Base-by-base conservation (phyloP, 92 coral and sea anemone species). In the Virgularia gustaviana region DNA sequence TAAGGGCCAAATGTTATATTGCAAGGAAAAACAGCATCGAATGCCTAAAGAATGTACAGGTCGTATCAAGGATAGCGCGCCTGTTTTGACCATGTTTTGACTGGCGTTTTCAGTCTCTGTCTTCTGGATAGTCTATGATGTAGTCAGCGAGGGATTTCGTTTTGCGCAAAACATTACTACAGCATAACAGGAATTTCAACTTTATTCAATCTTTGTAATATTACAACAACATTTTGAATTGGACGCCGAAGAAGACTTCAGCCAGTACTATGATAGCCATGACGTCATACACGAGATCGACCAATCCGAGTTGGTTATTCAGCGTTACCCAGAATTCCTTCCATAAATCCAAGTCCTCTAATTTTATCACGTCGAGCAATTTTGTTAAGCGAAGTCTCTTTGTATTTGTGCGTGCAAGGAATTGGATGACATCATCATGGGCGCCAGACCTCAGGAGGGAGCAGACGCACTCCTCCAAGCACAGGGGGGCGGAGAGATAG, bases 381-480 rank as follows among this genome's bases (percentile, higher is more conserved):
- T 66, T 66, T 3, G 73, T 24, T 11, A 56, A 66, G 32, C 47
- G 57, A 32, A 66, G 43, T 23, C 73, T 42, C 25, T 66, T 57
- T 10, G 23, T 56, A n/a, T n/a, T n/a, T 32, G 58, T 10, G 32
- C 39, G 11, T 30, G 57, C 13, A 41, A 66, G 41, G 36, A 66
- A 32, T 22, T 42, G 27, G 24, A 16, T 42, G 13, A 57, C 73
- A 27, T 43, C 73, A 36, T 35, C 38, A 41, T 38, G 57, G 6
- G 39, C 36, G 41, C 41, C 16, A 23, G 57, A 56, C 15, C 34
- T 49, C 39, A 66, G 57, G 1, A 66, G 23, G 18, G 73, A 66
- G 23, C 39, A 9, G 24, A 66, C 47, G 20, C 73, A 66, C 29
- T 66, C 73, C 39, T 66, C 73, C 12, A 36, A 57, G 27, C 73